These are phyloP conservation scores for Trogon surrucura DNA, from an alignment of 2,113 vertebrate species.

Conservation along the genomic window DNA sequence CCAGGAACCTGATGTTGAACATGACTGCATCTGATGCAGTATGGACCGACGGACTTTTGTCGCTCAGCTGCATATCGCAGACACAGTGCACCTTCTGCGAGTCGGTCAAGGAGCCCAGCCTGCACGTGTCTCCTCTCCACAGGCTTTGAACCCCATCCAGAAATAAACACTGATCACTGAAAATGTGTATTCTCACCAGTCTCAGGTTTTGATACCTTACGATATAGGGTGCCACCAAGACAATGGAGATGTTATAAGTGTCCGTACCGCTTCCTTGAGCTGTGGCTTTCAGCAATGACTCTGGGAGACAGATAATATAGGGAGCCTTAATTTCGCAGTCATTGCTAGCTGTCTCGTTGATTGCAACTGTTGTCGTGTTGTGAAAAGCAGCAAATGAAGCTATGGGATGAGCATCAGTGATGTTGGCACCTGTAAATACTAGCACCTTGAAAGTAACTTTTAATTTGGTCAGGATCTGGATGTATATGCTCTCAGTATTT, in stretches of 20 bases:
- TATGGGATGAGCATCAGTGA: not conserved
- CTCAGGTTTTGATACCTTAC: not conserved
- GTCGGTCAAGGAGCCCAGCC: conserved; percentile 44
- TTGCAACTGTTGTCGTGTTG: not conserved
- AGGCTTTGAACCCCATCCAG: conserved; percentile 24
- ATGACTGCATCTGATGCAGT: rapidly evolving
- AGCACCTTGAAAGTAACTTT: conserved; percentile 37
- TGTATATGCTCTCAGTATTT: conserved; percentile 5
- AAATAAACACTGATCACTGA: conserved; percentile 65
- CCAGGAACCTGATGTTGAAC: conserved; percentile 48
- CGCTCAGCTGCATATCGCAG: not conserved
- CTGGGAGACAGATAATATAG: conserved; percentile 69
- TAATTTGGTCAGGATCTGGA: conserved; percentile 73
- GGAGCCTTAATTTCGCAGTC: conserved; percentile 35
- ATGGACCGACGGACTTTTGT: not conserved
- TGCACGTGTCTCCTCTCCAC: conserved; percentile 59
- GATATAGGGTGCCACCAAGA: not conserved
- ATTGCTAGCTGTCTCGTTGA: not conserved
- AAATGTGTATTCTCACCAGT: conserved; percentile 55
- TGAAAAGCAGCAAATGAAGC: conserved; percentile 49
- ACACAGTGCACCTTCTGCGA: conserved; percentile 70
- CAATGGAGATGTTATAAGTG: not conserved
- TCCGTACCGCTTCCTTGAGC: not conserved
- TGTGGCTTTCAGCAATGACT: conserved; percentile 22
- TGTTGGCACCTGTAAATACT: conserved; percentile 31